Percentiles rank a stretch among this genome's conserved stretches.
Conservation (phyloP, 2,113 vertebrate genomes). For the Candoia aspera region DNA sequence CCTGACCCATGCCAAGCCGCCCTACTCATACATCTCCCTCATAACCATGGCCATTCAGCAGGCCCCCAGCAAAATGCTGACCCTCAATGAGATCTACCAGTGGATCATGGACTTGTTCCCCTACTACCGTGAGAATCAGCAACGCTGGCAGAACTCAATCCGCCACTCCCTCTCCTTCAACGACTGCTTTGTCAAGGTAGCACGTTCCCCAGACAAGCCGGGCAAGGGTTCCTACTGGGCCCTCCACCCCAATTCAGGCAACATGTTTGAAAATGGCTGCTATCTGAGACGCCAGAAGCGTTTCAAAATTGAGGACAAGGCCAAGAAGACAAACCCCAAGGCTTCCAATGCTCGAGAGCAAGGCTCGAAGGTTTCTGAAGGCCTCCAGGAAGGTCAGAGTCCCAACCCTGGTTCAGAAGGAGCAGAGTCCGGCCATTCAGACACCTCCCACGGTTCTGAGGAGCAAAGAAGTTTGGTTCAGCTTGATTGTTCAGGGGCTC, state of each 20-base stretch:
- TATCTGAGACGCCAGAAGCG: constrained; percentile 90
- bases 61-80: constrained; percentile 90
- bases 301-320: constrained; percentile 89
- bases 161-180: constrained; percentile 93
- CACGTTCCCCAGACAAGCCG: constrained; percentile 87
- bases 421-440: constrained; percentile 77
- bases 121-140: constrained; percentile 90
- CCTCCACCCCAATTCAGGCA: constrained; percentile 88
- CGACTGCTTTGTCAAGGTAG: constrained; percentile 91
- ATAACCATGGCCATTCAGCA: constrained; percentile 95
- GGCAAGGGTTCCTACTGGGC: constrained; percentile 94
- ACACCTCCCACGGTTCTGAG: constrained; percentile 77
- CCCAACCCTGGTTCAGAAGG: constrained; percentile 75
- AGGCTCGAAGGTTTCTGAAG: constrained; percentile 62
- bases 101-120: constrained; percentile 97
- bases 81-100: constrained; percentile 92
- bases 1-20: constrained; percentile 88
- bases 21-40: constrained; percentile 92
- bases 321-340: constrained; percentile 67
- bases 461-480: constrained; percentile 73
- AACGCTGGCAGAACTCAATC: constrained; percentile 93
- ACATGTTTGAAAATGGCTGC: constrained; percentile 94
- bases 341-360: constrained; percentile 65
- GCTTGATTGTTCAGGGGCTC: constrained; percentile 74
- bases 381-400: constrained; percentile 69